These are phyloP conservation scores for Fragum fragum DNA, from an alignment of 2,888 invertebrate genomes.

Conservation along the genomic window DNA sequence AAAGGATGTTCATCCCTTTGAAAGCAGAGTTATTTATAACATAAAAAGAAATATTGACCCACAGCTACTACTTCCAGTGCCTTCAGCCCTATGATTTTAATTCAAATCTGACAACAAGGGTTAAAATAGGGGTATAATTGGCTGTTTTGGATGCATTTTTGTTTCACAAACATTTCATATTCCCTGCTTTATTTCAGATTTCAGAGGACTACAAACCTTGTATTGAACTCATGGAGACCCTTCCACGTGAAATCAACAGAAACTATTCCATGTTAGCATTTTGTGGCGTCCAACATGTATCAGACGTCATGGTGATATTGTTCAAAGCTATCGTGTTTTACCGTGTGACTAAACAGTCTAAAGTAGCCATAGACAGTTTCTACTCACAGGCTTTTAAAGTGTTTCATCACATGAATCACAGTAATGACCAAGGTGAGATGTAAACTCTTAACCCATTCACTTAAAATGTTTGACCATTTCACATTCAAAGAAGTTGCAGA, in stretches of 20 bases:
- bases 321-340: slow-evolving; percentile 80
- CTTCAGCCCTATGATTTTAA: no score
- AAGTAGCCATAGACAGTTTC: slow-evolving; percentile 78
- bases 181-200: no score
- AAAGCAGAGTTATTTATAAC: no score
- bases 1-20: no score
- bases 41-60: no score
- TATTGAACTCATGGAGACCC: slow-evolving; percentile 67
- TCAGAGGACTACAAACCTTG: slow-evolving; percentile 74
- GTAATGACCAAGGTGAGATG: slow-evolving; percentile 65
- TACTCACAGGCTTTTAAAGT: slow-evolving; percentile 83
- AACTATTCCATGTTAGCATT: slow-evolving; percentile 64
- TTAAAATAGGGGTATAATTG: no score
- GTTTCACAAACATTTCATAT: no score
- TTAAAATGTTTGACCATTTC: neutral
- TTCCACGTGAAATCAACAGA: slow-evolving; percentile 55
- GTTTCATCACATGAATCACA: slow-evolving; percentile 75
- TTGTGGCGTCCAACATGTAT: slow-evolving; percentile 59
- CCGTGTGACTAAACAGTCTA: slow-evolving; percentile 75
- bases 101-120: no score
- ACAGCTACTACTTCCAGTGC: no score
- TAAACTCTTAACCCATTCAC: neutral
- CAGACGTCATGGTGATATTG: slow-evolving; percentile 71
- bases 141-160: no score
- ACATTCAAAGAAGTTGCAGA: neutral